Base-by-base conservation (phyloP, 2,113 vertebrate genomes). In the Ovis canadensis region DNA sequence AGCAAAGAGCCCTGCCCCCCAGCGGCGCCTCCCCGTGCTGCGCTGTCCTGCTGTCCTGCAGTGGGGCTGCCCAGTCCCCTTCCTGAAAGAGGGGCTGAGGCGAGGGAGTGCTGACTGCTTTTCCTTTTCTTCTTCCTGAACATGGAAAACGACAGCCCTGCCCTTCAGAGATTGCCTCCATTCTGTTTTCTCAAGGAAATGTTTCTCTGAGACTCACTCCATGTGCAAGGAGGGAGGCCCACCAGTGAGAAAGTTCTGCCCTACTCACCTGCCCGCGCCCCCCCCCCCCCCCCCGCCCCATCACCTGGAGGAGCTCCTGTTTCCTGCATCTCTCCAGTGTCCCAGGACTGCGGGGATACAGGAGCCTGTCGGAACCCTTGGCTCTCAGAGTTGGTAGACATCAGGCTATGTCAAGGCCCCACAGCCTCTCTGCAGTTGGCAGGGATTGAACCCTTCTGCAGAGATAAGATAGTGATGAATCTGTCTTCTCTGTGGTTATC, bases 171-270 rank as follows among this genome's bases (percentile, higher is more conserved):
- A 71, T 5, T 6, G 54, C 92, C 84, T 40, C 19, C 29, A 40
- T 50, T 74, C 93, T 90, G 50, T 50, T 87, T 94, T 88, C 93
- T 92, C 90, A 74, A 74, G 94, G 52, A 91, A 89, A 62, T 88
- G n/a, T 55, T 74, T 80, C 91, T 90, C 90, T 7, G 74, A 81
- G 85, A 91, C 78, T 43, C 57, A 83, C 17, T 57, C n/a, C 29
- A 29, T 7, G 3, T 16, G 19, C 16, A 1, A 1, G 8, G 36
- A 84, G 7, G 64, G 87, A 89, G 40, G 33, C 21, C 55, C 62
- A 8, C 31, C n/a, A n/a, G 52, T 0, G 1, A 40, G 50, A 71
- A 84, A 50, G 21, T n/a, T 29, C 40, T 81, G 36, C 7, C 43
- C 19, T 0, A 1, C 0, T 3, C 0, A 3, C 33, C 81, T 21